phyloP scores from a whole-genome alignment of 2,888 invertebrate species.

The Panzeria rudis region DNA sequence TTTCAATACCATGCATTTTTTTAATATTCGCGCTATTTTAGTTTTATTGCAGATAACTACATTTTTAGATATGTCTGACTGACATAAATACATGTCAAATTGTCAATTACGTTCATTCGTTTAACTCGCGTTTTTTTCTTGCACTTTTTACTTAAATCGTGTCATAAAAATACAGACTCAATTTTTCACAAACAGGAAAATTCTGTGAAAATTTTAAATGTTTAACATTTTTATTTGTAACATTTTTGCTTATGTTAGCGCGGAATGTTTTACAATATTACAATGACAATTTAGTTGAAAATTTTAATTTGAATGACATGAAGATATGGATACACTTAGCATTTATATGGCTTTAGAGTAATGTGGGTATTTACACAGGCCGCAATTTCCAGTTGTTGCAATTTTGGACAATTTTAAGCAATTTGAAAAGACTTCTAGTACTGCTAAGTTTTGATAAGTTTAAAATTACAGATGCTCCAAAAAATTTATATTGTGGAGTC shows the following conservation, averaged over 20 bases:
- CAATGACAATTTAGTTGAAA: constrained; percentile 18
- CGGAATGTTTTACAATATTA: constrained; percentile 15
- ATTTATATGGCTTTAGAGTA: background rate
- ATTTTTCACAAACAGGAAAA: constrained; percentile 31
- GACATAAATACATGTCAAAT: constrained; percentile 71
- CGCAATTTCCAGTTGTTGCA: too few relatives aligned
- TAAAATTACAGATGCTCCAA: too few relatives aligned
- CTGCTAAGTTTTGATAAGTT: too few relatives aligned
- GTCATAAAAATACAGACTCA: constrained; percentile 44
- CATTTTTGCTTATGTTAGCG: background rate
- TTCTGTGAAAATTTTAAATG: constrained; percentile 15
- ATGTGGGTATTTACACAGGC: too few relatives aligned
- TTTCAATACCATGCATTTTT: background rate
- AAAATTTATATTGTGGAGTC: too few relatives aligned
- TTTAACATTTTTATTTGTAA: background rate
- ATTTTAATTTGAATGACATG: background rate
- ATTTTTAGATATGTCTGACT: constrained; percentile 66
- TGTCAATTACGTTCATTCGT: constrained; percentile 64
- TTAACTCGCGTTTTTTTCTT: background rate
- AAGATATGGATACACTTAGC: background rate
- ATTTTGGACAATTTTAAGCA: too few relatives aligned
- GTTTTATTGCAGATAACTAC: constrained; percentile 13
- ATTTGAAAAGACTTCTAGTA: too few relatives aligned
- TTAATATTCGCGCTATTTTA: background rate
- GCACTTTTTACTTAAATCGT: constrained; percentile 12